Conservation (phyloP, 2,888 invertebrate species). For the Pachymerium ferrugineum region DNA sequence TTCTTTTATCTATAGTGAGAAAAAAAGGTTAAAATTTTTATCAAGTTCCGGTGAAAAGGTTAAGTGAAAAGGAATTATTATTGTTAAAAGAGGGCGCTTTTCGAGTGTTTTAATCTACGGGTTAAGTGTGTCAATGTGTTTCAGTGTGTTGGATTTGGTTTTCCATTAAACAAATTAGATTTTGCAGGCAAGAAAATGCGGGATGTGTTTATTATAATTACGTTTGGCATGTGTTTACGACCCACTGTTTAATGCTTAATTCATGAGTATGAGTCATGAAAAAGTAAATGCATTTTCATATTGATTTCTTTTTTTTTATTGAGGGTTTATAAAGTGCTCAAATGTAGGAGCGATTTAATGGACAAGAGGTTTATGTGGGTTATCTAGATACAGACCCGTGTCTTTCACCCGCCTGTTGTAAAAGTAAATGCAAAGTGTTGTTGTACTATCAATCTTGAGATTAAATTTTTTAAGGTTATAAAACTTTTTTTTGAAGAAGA, state of each 20-base stretch:
- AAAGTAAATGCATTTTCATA: slow-evolving; percentile 16
- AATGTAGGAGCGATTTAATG: slow-evolving; percentile 3
- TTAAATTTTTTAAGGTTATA: not conserved
- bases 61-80: no score
- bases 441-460: slow-evolving; percentile 1
- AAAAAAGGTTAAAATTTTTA: not conserved
- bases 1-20: slow-evolving; percentile 15
- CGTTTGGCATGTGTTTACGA: slow-evolving; percentile 20
- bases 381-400: not conserved
- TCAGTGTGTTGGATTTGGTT: not conserved
- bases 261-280: slow-evolving; percentile 13
- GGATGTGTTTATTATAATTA: slow-evolving; percentile 13
- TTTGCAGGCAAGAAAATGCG: not conserved
- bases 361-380: not conserved
- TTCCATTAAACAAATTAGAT: slow-evolving; percentile 1
- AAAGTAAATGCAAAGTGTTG: not conserved
- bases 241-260: slow-evolving; percentile 5
- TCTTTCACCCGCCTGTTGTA: not conserved
- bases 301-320: slow-evolving; percentile 19
- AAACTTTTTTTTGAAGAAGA: no score
- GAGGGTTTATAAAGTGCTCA: slow-evolving; percentile 17
- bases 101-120: not conserved
- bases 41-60: not conserved
- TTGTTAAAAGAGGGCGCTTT: no score
- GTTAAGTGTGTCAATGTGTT: not conserved